A percentile compares a stretch with the other conserved stretches of the same genome.
These are phyloP conservation scores for Acanthosepion pharaonis DNA, from an alignment of 2,888 invertebrate genomes.

Conservation along the genomic window DNA sequence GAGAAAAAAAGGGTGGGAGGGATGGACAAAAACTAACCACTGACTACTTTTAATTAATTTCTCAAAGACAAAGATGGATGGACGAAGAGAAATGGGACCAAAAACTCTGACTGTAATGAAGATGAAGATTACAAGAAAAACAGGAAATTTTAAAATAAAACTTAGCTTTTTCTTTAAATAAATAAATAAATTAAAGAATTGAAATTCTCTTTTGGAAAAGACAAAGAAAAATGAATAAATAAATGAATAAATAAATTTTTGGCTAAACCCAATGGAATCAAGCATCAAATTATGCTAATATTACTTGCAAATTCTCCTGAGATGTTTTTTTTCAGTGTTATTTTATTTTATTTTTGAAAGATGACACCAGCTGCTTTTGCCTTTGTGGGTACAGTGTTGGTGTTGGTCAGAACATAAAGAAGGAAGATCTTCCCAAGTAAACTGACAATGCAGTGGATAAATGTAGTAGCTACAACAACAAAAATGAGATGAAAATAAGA, in stretches of 20 bases:
- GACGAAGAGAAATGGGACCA: neutral
- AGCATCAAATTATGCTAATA: conserved; percentile 33
- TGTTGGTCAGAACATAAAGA: neutral
- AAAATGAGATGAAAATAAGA: conserved; percentile 1
- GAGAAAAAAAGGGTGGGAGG: neutral
- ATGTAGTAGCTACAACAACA: neutral
- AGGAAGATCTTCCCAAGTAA: neutral
- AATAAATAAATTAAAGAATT: conserved; percentile 33
- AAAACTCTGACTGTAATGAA: conserved; percentile 3
- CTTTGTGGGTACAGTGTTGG: conserved; percentile 18
- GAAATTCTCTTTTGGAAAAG: neutral
- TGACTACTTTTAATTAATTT: conserved; percentile 6
- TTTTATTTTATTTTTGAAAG: conserved; percentile 10
- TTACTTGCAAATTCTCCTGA: conserved; percentile 1
- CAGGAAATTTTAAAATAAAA: neutral
- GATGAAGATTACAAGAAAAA: neutral
- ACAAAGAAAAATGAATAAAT: neutral
- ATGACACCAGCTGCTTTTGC: conserved; percentile 12
- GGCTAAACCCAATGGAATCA: conserved; percentile 33
- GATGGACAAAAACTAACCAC: conserved; percentile 20
- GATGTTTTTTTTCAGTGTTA: neutral
- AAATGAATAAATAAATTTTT: neutral
- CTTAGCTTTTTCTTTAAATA: conserved; percentile 16
- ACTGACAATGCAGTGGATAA: conserved; percentile 2
- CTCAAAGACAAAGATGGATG: conserved; percentile 1